Evolutionary conservation across 2,888 invertebrate genomes (phyloP), one percentile per base, ranked within the genome.

Genomic region (Volucella inanis): DNA sequence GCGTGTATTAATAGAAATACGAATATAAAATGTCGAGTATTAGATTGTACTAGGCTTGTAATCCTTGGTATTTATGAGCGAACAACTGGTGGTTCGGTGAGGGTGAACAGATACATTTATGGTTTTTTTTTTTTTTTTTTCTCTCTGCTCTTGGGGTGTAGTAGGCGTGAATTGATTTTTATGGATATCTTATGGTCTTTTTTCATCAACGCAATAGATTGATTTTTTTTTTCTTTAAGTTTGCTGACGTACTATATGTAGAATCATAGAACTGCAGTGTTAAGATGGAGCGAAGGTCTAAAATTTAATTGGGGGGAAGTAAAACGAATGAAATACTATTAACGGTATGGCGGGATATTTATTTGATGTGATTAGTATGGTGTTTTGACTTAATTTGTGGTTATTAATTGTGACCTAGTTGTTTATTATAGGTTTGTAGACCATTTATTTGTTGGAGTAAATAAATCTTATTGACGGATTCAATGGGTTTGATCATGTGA

Each of bases 321-420:
- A 55, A 11, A 11, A 45, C 9, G 45, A 64, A 64, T 15, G 45
- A 74, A 62, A 14, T 47, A n/a, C 55, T 61, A 54, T 68, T 22
- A 62, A 67, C 47, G 76, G 15, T 59, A 41, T n/a, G 22, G 22
- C 57, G 62, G 47, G 59, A 45, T 70, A 49, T 43, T 75, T 75
- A 52, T 55, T 22, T 47, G 18, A 49, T 55, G 61, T 45, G 62
- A 67, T 49, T 72, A 39, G 39, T 65, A 61, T 38, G 45, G 61
- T 52, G 14, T 15, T 71, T 70, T 57, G 57, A 70, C 65, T 79
- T 79, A 72, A 79, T 72, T 72, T 80, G 61, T 74, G 72, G 67
- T 80, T 61, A 74, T 74, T 74, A 74, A 80, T 80, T 61, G 67
- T 72, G 72, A 74, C 72, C 67, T 31, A 68, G 49, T 61, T 74